Conservation (phyloP, 2,888 invertebrate species). For the Chloromyia formosa region DNA sequence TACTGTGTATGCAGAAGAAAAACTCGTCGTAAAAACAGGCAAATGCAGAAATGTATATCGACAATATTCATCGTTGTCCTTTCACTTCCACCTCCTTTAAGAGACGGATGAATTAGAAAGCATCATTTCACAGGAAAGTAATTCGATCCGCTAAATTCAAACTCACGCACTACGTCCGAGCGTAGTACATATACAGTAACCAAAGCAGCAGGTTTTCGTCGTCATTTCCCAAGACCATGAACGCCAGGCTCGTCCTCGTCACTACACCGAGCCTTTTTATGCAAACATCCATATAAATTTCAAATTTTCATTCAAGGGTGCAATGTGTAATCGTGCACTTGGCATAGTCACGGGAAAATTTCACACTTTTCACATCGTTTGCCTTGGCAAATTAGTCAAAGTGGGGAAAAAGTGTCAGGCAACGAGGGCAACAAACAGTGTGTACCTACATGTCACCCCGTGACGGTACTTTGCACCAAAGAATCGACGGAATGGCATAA, state of each 20-base stretch:
- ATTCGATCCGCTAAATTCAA: conserved; percentile 47
- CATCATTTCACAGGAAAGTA: conserved; percentile 35
- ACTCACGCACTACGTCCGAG: conserved; percentile 43
- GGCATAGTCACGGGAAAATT: conserved; percentile 37
- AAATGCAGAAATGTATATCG: conserved; percentile 34
- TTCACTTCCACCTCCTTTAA: conserved; percentile 6
- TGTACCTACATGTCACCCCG: conserved; percentile 9
- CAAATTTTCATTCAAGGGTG: conserved; percentile 23
- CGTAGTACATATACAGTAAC: not conserved
- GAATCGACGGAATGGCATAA: no score
- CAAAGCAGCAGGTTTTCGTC: conserved; percentile 33
- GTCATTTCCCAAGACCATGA: not conserved
- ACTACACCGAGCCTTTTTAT: conserved; percentile 20
- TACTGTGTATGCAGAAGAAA: not conserved
- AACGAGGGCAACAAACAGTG: conserved; percentile 22
- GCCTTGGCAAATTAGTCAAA: conserved; percentile 39
- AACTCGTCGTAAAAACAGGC: conserved; percentile 26
- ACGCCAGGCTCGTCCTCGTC: not conserved
- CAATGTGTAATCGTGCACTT: conserved; percentile 9
- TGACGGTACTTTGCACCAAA: conserved; percentile 12
- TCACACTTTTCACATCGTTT: conserved; percentile 48
- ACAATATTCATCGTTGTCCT: conserved; percentile 30
- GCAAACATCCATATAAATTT: conserved; percentile 41
- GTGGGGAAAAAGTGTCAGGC: conserved; percentile 36
- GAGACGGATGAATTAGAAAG: not conserved